Base-by-base conservation (phyloP, 2,797 vertebrate genomes). In the Malurus leucopterus region DNA sequence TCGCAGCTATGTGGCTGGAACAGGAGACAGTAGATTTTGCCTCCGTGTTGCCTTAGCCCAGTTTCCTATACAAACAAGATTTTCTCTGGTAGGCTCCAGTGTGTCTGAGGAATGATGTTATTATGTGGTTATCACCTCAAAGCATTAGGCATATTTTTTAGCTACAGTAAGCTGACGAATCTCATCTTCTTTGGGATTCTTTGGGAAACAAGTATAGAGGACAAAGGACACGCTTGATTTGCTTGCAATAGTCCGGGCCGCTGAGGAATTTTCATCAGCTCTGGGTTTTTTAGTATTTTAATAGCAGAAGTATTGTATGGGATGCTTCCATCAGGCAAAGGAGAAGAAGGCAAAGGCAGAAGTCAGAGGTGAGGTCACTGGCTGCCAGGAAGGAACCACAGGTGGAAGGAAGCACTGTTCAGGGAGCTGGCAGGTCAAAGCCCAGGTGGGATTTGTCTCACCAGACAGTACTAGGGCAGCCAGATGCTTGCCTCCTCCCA, bases 1-100 rank as follows among this genome's bases (percentile, higher is more conserved):
- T 94, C 51, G 38, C 84, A 93, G 70, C 23, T 65, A 67, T 91
- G 88, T 2, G 41, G 58, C 51, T 87, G 84, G 75, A 93, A 88
- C 41, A 80, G 75, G 85, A 92, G 82, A 57, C 41, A 32, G 70
- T 11, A 29, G 57, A 61, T 82, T 79, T 53, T 88, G 79, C 84
- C 49, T 84, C 38, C 8, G 51, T 36, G 16, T 72, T 81, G 76
- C 55, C 63, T 61, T 92, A 91, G 36, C 46, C 44, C 53, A 18
- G 41, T 59, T 89, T 93, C 88, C 86, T 93, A 89, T 24, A 88
- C 80, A 95, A 94, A 95, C 89, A 94, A 86, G 46, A 51, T 34
- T 89, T n/a, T 15, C 63, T 65, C 64, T 53, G 38, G 77, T 72
- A 88, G 93, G 92, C 93, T 95, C 92, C 92, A 76, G 53, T 57